A percentile compares a stretch with the other conserved stretches of the same genome.
Evolutionary conservation across 2,797 vertebrate genomes (phyloP).

Genomic region (Cuculus canorus): DNA sequence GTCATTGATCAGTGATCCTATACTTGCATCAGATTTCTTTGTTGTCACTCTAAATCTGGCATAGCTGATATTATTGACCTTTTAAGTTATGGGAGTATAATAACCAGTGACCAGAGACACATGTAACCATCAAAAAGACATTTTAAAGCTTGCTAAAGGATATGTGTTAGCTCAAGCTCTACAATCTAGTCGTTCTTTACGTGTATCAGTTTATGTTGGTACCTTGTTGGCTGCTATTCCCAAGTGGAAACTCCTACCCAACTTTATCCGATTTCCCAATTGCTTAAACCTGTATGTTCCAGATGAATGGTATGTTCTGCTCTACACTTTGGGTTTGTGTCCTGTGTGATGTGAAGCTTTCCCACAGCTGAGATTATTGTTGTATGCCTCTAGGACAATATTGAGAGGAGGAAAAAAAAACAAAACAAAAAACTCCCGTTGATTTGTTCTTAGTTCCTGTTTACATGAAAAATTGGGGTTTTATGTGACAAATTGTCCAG

Average conservation of each 20-base stretch:
- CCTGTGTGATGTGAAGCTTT: conserved; percentile 67
- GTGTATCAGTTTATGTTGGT: conserved; percentile 77
- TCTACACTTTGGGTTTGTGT: conserved; percentile 72
- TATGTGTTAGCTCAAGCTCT: conserved; percentile 68
- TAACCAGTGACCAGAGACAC: conserved; percentile 73
- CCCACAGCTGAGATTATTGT: conserved; percentile 53
- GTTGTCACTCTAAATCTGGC: conserved; percentile 56
- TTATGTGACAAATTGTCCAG: conserved; percentile 75
- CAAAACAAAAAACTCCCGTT: neutral
- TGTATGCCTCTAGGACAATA: conserved; percentile 65
- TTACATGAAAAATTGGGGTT: conserved; percentile 77
- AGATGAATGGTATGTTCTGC: conserved; percentile 71
- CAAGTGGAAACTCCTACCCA: conserved; percentile 73
- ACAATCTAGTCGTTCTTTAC: conserved; percentile 68
- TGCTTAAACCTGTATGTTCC: conserved; percentile 74
- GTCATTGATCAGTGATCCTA: conserved; percentile 57
- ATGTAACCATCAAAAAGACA: conserved; percentile 72
- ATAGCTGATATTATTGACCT: conserved; percentile 64
- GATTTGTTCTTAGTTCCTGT: conserved; percentile 67
- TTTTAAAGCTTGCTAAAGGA: conserved; percentile 74
- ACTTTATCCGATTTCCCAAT: conserved; percentile 68
- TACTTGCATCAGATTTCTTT: conserved; percentile 62
- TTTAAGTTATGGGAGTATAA: conserved; percentile 64
- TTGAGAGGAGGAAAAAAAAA: conserved; percentile 46
- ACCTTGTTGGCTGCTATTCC: conserved; percentile 74